Base-by-base conservation (phyloP, 35 echinoderm and acorn worm species). In the Strongylocentrotus purpuratus region DNA sequence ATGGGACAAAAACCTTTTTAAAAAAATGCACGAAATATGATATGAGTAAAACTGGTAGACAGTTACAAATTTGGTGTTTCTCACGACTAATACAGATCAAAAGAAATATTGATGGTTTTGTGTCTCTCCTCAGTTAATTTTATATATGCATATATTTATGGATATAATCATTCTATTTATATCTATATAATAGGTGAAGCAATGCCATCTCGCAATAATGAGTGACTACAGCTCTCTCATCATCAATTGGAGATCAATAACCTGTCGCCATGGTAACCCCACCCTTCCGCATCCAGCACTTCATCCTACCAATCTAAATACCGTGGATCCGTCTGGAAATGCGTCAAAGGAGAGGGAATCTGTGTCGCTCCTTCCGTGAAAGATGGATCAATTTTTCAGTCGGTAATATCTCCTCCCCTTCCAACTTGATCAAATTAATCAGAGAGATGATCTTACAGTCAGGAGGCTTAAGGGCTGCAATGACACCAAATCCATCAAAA, bases 401-500 rank as follows among this genome's bases (percentile, higher is more conserved):
- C 65, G 4, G 65, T 78, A n/a, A 78, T 25, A 78, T 78, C 61
- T n/a, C 28, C 65, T 78, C 65, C 28, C 65, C 2, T 78, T 59
- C 20, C 65, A 78, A 22, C 65, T n/a, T 78, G 65, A 78, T 78
- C 65, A 22, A 78, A 78, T 78, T 78, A 78, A 78, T 78, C 65
- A 78, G 25, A 8, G 20, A n/a, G 65, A 78, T 78, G 65, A 78
- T 78, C 65, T n/a, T 28, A 78, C 65, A 78, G 65, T 18, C 65
- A 78, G 22, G 65, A 28, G 65, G 65, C 2, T 78, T 78, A 78
- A 78, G 28, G 25, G 65, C 65, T 28, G 20, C 22, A 8, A 7
- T 78, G 65, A 78, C 65, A 78, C 65, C 28, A 28, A 78, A 78
- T 78, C 65, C 65, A 78, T 78, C 65, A 78, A 78, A 78, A 78